Conservation (phyloP, 92 coral and sea anemone genomes). For the Porites evermanni region DNA sequence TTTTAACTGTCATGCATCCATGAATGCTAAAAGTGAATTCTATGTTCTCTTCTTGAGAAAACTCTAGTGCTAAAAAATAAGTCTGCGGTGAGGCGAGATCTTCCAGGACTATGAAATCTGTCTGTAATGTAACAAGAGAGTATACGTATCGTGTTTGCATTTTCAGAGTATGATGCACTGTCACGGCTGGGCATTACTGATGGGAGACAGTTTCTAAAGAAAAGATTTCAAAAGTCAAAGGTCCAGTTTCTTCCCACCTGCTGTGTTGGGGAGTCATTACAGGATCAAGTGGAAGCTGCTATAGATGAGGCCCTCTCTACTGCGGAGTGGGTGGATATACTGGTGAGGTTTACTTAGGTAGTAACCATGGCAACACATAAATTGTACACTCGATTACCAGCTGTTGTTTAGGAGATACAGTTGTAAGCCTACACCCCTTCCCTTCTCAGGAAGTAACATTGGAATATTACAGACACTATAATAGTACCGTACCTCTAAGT, state of each 20-base stretch:
- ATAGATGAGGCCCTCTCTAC: slow-evolving; percentile 90
- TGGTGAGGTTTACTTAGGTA: slow-evolving; percentile 56
- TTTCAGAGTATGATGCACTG: slow-evolving; percentile 88
- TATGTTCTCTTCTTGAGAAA: too few relatives aligned
- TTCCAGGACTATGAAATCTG: background rate
- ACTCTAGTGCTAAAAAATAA: too few relatives aligned
- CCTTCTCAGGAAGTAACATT: too few relatives aligned
- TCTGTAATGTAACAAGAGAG: background rate
- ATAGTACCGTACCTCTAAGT: too few relatives aligned
- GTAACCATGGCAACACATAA: too few relatives aligned
- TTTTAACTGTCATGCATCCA: too few relatives aligned
- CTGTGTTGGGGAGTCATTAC: slow-evolving; percentile 89
- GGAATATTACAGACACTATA: too few relatives aligned
- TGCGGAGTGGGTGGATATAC: slow-evolving; percentile 88
- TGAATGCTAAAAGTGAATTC: too few relatives aligned
- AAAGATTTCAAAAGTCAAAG: slow-evolving; percentile 72
- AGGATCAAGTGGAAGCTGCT: slow-evolving; percentile 84
- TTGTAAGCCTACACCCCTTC: too few relatives aligned
- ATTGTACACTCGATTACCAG: too few relatives aligned
- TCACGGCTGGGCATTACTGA: slow-evolving; percentile 96
- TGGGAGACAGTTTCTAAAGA: slow-evolving; percentile 88
- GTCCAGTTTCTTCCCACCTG: slow-evolving; percentile 85
- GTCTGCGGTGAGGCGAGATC: background rate
- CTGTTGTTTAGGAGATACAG: too few relatives aligned
- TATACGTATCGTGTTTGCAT: background rate